Base-by-base conservation (phyloP, 2,888 invertebrate genomes). In the Zygogramma bicolorata region DNA sequence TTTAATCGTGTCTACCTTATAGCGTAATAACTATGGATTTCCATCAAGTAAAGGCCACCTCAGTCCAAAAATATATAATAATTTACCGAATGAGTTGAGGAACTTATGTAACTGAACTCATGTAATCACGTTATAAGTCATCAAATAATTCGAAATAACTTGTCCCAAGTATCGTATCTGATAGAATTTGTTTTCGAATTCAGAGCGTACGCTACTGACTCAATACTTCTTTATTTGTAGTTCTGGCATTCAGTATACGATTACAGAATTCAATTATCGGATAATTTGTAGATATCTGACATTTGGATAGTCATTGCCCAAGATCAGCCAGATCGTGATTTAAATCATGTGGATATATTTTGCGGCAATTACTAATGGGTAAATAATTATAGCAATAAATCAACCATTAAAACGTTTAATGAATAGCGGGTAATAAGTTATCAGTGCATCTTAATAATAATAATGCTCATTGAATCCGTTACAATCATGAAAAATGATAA, bases 331-430 rank as follows among this genome's bases (percentile, higher is more conserved):
- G 46, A 22, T 46, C 46, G 46, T 46, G 46, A 46, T 20, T 46
- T 20, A 20, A 46, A 20, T 53, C 20, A 71, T 59, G 34, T 7
- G 40, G 20, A 65, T 42, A 63, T 46, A 46, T 46, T 34, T 63
- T 46, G 20, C 8, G 27, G 18, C 29, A 13, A 46, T 15, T 59
- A 13, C 40, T 61, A 61, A 61, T 61, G 10, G 25, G n/a, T 7
- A 20, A 38, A 22, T 34, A 59, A 53, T 53, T 4, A 53, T 27
- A 25, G n/a, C 25, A 25, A 25, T 53, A 27, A 53, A 53, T 27
- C n/a, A 27, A n/a, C 25, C 15, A n/a, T 22, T 10, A n/a, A 53
- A 53, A 25, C 10, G n/a, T 53, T 22, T 53, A 5, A 18, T 46
- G 53, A 53, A 27, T 25, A 22, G 60, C 8, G 22, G 18, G 20